These are phyloP conservation scores for Cottus gobio DNA, from an alignment of 2,113 vertebrate genomes.

Conservation along the genomic window DNA sequence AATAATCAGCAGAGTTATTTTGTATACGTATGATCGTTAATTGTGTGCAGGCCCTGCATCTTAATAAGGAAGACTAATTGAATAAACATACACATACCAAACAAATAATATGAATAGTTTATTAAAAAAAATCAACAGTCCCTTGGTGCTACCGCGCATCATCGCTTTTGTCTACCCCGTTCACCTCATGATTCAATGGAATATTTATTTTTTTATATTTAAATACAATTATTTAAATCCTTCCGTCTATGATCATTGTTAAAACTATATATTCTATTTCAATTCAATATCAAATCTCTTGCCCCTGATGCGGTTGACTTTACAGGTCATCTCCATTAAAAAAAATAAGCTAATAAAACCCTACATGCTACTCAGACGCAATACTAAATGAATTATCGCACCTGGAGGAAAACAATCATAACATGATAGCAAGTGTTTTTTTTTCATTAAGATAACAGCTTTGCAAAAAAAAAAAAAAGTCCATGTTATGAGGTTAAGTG, in stretches of 20 bases:
- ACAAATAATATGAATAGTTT: slow-evolving; percentile 55
- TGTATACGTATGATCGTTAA: slow-evolving; percentile 35
- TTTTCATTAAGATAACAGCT: slow-evolving; percentile 7
- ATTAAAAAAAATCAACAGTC: slow-evolving; percentile 51
- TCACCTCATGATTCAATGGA: slow-evolving; percentile 49
- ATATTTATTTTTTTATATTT: slow-evolving; percentile 57
- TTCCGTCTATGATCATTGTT: slow-evolving; percentile 35
- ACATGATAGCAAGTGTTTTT: slow-evolving; percentile 19
- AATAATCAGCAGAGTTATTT: slow-evolving; percentile 49
- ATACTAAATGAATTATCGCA: slow-evolving; percentile 42
- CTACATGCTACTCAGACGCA: slow-evolving; percentile 33
- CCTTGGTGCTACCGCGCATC: slow-evolving; percentile 33
- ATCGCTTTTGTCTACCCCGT: slow-evolving; percentile 34
- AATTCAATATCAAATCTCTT: slow-evolving; percentile 17
- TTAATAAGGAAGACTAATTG: slow-evolving; percentile 46
- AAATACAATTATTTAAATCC: slow-evolving; percentile 50
- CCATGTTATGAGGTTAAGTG: slow-evolving; percentile 14
- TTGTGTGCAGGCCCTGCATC: slow-evolving; percentile 15
- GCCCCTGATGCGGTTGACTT: slow-evolving; percentile 35
- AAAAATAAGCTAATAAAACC: slow-evolving; percentile 32
- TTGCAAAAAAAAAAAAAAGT: slow-evolving; percentile 16
- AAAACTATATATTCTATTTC: slow-evolving; percentile 31
- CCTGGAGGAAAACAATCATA: slow-evolving; percentile 32
- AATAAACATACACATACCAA: slow-evolving; percentile 51
- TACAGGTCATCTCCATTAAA: slow-evolving; percentile 17